Evolutionary conservation across 2,888 invertebrate genomes (phyloP).

Genomic region (Drosophila niveifrons): DNA sequence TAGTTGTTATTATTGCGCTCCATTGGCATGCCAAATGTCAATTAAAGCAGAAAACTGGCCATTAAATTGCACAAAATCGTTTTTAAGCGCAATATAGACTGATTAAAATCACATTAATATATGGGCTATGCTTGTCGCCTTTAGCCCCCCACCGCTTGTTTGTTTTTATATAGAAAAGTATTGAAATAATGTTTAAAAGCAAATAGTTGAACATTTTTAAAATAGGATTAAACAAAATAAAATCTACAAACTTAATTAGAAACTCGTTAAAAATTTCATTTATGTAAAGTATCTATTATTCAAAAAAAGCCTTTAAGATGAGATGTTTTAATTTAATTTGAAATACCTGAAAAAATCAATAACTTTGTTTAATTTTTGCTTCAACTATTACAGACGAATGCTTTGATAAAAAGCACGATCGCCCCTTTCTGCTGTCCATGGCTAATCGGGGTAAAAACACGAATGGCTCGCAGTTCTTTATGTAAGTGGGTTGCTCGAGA

Average conservation of each 20-base stretch:
- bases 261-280: no score
- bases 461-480: slow-evolving; percentile 99
- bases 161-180: no score
- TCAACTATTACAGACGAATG: slow-evolving; percentile 92
- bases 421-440: slow-evolving; percentile 97
- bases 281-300: no score
- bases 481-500: slow-evolving; percentile 90
- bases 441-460: slow-evolving; percentile 99
- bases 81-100: neutral
- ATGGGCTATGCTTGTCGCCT: neutral
- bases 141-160: neutral
- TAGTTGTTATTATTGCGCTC: slow-evolving; percentile 1
- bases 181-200: no score
- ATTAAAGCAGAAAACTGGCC: neutral
- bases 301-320: no score
- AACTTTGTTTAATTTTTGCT: neutral
- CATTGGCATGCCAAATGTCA: slow-evolving; percentile 6
- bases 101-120: slow-evolving; percentile 2
- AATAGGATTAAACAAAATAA: no score
- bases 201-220: no score
- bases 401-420: slow-evolving; percentile 94
- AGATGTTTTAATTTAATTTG: neutral
- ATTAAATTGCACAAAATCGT: neutral
- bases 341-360: slow-evolving; percentile 1
- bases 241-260: no score